Conservation (phyloP, 2,888 invertebrate genomes). For the Melipona beecheii region DNA sequence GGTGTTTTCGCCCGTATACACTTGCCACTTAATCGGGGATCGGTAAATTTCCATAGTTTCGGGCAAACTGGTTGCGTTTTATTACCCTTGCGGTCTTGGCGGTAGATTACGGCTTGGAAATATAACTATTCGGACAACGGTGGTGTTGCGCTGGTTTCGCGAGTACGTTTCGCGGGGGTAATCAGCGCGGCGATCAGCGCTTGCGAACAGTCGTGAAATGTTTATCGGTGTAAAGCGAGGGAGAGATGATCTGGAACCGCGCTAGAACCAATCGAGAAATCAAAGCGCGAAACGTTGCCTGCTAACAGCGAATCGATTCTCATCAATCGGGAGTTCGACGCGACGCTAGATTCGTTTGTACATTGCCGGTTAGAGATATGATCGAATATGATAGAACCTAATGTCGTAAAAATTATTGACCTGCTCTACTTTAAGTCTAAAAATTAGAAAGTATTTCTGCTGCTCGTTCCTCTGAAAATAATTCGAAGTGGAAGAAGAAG, state of each 20-base stretch:
- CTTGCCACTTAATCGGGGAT: constrained; percentile 56
- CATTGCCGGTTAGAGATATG: too few species aligned
- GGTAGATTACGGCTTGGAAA: constrained; percentile 64
- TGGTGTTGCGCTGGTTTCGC: constrained; percentile 40
- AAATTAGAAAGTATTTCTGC: not conserved
- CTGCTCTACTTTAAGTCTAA: too few species aligned
- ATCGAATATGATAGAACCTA: too few species aligned
- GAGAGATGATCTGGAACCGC: not conserved
- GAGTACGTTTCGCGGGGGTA: constrained; percentile 45
- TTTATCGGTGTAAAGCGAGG: constrained; percentile 51
- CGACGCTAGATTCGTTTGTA: not conserved
- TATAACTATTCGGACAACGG: constrained; percentile 63
- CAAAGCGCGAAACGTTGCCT: constrained; percentile 44
- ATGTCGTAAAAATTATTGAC: too few species aligned
- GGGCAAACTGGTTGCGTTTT: constrained; percentile 65
- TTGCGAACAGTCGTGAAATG: constrained; percentile 54
- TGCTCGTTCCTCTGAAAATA: not conserved
- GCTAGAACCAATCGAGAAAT: constrained; percentile 27
- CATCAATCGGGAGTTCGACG: constrained; percentile 15
- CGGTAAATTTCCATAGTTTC: constrained; percentile 63
- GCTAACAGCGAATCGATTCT: constrained; percentile 63
- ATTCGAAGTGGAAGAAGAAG: not conserved
- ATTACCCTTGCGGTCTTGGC: constrained; percentile 62
- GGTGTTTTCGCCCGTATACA: constrained; percentile 46
- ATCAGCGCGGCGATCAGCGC: constrained; percentile 51